Conservation (phyloP, 2,113 vertebrate genomes). For the Pelodiscus sinensis region DNA sequence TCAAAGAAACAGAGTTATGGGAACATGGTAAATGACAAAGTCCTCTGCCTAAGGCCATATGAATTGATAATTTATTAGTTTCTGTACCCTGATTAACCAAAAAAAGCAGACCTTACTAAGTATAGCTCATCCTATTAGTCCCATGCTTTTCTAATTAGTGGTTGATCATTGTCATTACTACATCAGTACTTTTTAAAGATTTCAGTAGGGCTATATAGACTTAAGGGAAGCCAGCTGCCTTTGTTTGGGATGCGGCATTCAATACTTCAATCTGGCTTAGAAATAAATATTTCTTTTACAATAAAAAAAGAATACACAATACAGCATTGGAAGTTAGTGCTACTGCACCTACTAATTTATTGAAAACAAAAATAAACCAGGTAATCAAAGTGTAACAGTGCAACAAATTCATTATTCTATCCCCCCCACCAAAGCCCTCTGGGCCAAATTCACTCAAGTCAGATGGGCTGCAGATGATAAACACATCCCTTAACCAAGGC, state of each 20-base stretch:
- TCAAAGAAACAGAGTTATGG: not conserved
- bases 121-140: conserved; percentile 53
- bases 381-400: not conserved
- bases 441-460: not conserved
- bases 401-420: not conserved
- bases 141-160: conserved; percentile 41
- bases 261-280: not conserved
- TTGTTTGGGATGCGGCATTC: fast-evolving
- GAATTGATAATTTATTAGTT: not conserved
- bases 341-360: not conserved
- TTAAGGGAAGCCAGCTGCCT: not conserved
- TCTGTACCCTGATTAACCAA: conserved; percentile 14
- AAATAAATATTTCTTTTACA: not conserved
- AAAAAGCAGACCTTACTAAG: conserved; percentile 40
- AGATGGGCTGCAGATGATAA: not conserved
- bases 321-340: not conserved
- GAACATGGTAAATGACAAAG: not conserved
- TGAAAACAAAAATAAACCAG: too few relatives aligned
- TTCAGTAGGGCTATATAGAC: not conserved
- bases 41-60: not conserved
- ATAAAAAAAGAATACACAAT: fast-evolving
- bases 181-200: not conserved
- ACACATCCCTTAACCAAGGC: not conserved
- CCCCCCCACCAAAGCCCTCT: not conserved
- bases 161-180: not conserved